Conservation (phyloP, 2,888 invertebrate genomes). For the Thereva unica region DNA sequence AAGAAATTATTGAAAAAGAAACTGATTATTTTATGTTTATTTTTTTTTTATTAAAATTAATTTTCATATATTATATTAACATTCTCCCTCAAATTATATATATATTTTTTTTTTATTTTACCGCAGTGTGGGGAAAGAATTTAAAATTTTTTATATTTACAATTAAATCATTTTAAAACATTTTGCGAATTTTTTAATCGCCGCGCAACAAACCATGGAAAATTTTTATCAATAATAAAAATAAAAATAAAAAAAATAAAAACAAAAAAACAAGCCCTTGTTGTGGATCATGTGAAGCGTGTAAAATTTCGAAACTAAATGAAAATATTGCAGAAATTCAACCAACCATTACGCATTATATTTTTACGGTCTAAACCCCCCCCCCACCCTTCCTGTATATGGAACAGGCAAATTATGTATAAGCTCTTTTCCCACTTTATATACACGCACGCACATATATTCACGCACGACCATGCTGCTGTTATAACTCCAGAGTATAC, state of each 20-base stretch:
- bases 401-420: constrained; percentile 14
- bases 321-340: constrained; percentile 41
- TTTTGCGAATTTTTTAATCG: too few relatives aligned
- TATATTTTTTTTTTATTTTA: too few relatives aligned
- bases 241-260: constrained; percentile 13
- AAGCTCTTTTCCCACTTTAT: neutral
- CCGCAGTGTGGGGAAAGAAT: too few relatives aligned
- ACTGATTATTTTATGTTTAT: neutral
- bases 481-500: too few relatives aligned
- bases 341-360: constrained; percentile 46
- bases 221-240: neutral
- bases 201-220: neutral
- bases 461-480: neutral
- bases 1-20: neutral
- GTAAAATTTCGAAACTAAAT: constrained; percentile 33
- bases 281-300: constrained; percentile 34
- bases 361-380: constrained; percentile 46
- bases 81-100: too few relatives aligned
- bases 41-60: neutral
- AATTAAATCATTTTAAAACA: too few relatives aligned
- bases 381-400: too few relatives aligned
- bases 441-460: too few relatives aligned
- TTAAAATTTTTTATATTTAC: too few relatives aligned
- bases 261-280: neutral
- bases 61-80: neutral